phyloP scores from a whole-genome alignment of 2,888 invertebrate species.

The Dolichopus griseipennis region DNA sequence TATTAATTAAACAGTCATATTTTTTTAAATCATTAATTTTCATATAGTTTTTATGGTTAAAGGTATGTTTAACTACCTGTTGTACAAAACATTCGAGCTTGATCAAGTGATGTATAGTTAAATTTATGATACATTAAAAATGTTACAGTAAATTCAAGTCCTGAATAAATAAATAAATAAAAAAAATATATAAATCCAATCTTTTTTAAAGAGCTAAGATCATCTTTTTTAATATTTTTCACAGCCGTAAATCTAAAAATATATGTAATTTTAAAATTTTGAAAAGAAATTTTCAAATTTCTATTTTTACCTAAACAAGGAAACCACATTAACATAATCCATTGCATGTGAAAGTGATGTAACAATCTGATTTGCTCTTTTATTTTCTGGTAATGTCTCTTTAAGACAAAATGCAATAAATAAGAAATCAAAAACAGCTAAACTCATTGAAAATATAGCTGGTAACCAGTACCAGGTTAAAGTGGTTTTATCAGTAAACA shows the following conservation, averaged over 20 bases:
- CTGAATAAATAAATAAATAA: conserved; percentile 90
- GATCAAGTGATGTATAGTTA: conserved; percentile 86
- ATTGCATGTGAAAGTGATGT: conserved; percentile 57
- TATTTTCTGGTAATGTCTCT: conserved; percentile 72
- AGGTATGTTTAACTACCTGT: conserved; percentile 54
- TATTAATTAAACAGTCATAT: neutral
- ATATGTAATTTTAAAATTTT: conserved; percentile 41
- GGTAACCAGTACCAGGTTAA: conserved; percentile 73
- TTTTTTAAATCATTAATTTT: conserved; percentile 5
- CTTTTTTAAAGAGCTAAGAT: conserved; percentile 54
- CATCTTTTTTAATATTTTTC: conserved; percentile 52
- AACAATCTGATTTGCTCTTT: conserved; percentile 59
- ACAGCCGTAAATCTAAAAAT: conserved; percentile 59
- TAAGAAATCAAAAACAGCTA: conserved; percentile 68
- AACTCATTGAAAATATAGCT: conserved; percentile 63
- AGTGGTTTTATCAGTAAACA: conserved; percentile 52
- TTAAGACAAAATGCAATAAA: conserved; percentile 65
- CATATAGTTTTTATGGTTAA: too few relatives aligned
- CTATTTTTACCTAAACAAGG: conserved; percentile 46
- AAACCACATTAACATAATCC: conserved; percentile 55
- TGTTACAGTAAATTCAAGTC: conserved; percentile 93
- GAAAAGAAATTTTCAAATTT: conserved; percentile 21
- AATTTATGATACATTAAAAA: conserved; percentile 92
- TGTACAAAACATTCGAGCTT: conserved; percentile 94
- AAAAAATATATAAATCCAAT: conserved; percentile 76